Conservation (phyloP, 2,888 invertebrate genomes). For the Zootermopsis nevadensis region DNA sequence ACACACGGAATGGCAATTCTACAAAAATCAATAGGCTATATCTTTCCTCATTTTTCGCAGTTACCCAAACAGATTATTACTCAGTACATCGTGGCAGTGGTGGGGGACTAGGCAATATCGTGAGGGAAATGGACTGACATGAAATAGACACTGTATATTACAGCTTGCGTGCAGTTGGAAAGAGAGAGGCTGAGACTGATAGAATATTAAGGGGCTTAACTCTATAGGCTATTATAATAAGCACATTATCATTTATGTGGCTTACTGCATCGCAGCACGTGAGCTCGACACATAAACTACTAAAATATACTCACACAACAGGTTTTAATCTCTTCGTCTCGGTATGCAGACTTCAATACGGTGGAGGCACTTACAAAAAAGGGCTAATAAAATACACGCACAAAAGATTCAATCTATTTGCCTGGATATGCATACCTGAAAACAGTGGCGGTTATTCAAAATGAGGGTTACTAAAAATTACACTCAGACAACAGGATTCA, state of each 20-base stretch:
- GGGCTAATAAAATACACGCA: too few species aligned
- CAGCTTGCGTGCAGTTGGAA: not conserved
- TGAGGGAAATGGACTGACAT: constrained; percentile 25
- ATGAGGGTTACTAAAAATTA: too few species aligned
- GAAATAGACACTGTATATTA: not conserved
- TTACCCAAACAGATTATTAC: constrained; percentile 41
- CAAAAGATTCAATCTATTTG: too few species aligned
- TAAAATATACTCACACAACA: not conserved
- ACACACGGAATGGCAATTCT: constrained; percentile 20
- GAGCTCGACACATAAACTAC: not conserved
- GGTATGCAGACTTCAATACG: not conserved
- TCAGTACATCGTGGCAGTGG: constrained; percentile 8
- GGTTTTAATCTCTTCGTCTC: not conserved
- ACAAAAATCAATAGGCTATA: constrained; percentile 25
- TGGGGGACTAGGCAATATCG: constrained; percentile 18
- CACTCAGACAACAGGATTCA: too few species aligned
- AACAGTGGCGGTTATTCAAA: too few species aligned
- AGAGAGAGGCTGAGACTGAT: not conserved
- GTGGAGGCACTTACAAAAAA: too few species aligned
- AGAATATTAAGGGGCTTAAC: constrained; percentile 26
- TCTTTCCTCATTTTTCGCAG: constrained; percentile 31
- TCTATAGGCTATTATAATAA: constrained; percentile 38
- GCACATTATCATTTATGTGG: constrained; percentile 40
- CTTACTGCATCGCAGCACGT: constrained; percentile 23
- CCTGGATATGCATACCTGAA: too few species aligned